phyloP scores from a whole-genome alignment of 2,113 vertebrate species.

The Pterocles orientalis region DNA sequence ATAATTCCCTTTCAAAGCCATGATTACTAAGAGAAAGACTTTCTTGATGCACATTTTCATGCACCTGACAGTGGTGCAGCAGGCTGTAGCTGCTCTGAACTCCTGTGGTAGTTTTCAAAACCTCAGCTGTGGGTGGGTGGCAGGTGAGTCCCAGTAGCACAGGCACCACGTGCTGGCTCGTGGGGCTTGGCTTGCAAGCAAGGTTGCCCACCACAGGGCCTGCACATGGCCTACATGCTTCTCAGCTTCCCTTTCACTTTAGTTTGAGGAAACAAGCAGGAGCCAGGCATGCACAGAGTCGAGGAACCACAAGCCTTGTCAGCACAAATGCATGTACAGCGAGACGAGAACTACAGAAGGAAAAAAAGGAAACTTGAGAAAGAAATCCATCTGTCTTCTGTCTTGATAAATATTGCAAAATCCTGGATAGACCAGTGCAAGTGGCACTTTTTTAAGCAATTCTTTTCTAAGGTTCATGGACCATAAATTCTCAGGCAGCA shows the following conservation, averaged over 20 bases:
- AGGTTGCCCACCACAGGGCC: not conserved
- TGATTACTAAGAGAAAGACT: not conserved
- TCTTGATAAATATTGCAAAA: not conserved
- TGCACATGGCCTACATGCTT: not conserved
- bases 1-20: not conserved
- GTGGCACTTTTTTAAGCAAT: not conserved
- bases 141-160: not conserved
- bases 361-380: fast-evolving
- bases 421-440: not conserved
- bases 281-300: too few relatives aligned
- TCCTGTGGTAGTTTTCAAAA: not conserved
- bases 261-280: too few relatives aligned
- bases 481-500: not conserved
- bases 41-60: not conserved
- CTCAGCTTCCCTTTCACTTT: not conserved
- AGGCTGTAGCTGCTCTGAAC: not conserved
- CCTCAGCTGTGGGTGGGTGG: not conserved
- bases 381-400: not conserved
- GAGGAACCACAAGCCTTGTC: not conserved
- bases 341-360: not conserved
- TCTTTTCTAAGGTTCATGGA: fast-evolving
- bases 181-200: not conserved
- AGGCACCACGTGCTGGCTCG: fast-evolving
- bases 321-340: not conserved
- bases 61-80: fast-evolving